Percentiles rank a stretch among this genome's conserved stretches.
These are phyloP conservation scores for Acinonyx jubatus DNA, from an alignment of 2,113 vertebrate genomes.

Conservation along the genomic window DNA sequence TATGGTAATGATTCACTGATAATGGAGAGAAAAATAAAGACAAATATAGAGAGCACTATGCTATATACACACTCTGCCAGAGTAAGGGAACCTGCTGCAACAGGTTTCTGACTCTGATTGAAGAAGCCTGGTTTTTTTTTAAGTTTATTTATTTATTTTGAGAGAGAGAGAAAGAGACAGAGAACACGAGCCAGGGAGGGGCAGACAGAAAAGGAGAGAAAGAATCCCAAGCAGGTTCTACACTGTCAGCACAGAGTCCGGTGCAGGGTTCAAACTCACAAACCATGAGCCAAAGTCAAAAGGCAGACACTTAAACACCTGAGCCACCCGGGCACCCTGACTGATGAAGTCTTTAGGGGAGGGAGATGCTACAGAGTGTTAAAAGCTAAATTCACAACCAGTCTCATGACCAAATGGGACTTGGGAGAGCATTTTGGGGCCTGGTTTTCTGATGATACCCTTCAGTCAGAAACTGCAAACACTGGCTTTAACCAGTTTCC, in stretches of 20 bases:
- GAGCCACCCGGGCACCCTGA: background rate
- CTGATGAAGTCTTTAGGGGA: background rate
- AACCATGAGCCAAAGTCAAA: too few species aligned
- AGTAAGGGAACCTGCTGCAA: background rate
- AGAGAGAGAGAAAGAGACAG: too few species aligned
- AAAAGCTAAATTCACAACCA: background rate
- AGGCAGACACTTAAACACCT: too few species aligned
- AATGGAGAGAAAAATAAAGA: background rate
- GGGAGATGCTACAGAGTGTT: background rate
- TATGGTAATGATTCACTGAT: background rate
- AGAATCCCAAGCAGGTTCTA: too few species aligned
- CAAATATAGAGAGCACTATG: background rate
- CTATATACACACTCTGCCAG: background rate
- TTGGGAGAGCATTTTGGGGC: background rate
- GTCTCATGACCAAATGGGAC: background rate
- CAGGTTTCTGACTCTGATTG: background rate
- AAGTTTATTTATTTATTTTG: too few species aligned
- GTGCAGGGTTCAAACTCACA: too few species aligned
- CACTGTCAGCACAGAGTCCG: too few species aligned
- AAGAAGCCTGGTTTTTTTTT: background rate
- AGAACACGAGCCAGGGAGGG: too few species aligned
- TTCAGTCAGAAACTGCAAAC: background rate
- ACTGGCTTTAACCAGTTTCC: background rate
- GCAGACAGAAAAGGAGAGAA: too few species aligned
- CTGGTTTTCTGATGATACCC: background rate